These are phyloP conservation scores for Anthoscopus minutus DNA, from an alignment of 2,113 vertebrate species.

Conservation along the genomic window DNA sequence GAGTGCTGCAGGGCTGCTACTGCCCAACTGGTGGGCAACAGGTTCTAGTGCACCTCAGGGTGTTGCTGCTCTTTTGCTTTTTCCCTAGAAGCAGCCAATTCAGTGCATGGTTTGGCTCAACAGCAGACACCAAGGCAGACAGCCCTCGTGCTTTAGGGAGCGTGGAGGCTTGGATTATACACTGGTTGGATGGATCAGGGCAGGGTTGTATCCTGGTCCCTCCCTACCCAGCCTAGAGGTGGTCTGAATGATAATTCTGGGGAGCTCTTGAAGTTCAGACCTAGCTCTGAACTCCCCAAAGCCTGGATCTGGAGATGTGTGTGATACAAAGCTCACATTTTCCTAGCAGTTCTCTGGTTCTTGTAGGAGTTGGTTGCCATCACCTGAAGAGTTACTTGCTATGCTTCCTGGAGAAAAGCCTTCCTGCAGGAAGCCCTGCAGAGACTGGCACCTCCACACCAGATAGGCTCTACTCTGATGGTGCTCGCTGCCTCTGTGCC, in stretches of 20 bases:
- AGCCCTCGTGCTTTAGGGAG: rapidly evolving
- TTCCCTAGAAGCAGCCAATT: not conserved
- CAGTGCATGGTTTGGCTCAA: not conserved
- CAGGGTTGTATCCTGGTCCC: not conserved
- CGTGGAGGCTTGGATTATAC: not conserved
- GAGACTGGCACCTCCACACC: not conserved
- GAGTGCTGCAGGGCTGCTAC: not conserved
- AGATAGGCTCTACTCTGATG: rapidly evolving
- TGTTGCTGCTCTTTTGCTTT: not conserved
- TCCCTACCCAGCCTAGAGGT: not conserved
- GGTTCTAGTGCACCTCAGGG: not conserved
- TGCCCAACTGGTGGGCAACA: not conserved
- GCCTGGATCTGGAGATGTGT: not conserved
- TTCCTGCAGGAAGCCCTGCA: not conserved
- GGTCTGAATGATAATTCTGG: not conserved
- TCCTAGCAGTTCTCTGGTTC: not conserved
- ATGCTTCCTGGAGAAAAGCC: not conserved
- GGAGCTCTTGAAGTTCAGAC: not conserved
- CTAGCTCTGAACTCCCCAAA: not conserved
- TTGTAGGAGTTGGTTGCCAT: not conserved
- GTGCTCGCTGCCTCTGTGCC: not conserved
- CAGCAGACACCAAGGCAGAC: not conserved
- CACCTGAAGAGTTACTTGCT: rapidly evolving
- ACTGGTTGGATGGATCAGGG: not conserved
- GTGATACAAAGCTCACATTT: not conserved